These are phyloP conservation scores for Columbina picui DNA, from an alignment of 2,113 vertebrate genomes.

Conservation along the genomic window DNA sequence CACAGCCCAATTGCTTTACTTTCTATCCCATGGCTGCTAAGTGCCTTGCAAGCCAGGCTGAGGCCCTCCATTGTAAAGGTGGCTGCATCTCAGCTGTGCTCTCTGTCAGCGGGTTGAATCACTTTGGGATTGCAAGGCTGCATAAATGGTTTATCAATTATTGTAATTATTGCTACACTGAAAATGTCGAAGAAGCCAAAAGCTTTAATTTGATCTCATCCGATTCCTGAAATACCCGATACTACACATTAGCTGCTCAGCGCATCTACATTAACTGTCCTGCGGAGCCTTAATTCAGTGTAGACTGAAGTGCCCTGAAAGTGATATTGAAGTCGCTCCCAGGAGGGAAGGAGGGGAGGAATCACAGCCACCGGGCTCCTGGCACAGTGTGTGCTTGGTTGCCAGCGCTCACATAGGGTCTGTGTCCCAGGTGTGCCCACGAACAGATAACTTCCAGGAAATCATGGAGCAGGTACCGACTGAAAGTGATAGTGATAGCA, in stretches of 20 bases:
- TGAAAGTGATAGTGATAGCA: neutral
- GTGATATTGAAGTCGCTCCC: neutral
- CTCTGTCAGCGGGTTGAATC: neutral
- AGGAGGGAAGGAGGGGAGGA: neutral
- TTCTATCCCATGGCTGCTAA: neutral
- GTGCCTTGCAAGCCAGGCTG: neutral
- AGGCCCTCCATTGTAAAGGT: neutral
- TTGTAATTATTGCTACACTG: neutral
- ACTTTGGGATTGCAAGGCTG: neutral
- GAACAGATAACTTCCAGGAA: neutral
- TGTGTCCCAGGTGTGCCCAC: neutral
- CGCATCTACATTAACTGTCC: neutral
- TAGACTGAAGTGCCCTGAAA: neutral
- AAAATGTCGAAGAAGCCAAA: neutral
- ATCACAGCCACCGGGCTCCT: neutral
- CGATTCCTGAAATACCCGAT: neutral
- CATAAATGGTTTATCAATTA: constrained; percentile 7
- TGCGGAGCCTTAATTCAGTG: neutral
- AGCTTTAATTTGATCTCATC: neutral
- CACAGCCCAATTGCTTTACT: neutral
- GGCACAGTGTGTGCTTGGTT: neutral
- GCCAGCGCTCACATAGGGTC: accelerated
- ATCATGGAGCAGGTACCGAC: neutral
- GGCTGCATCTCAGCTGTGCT: neutral
- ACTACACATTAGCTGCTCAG: neutral